Evolutionary conservation across 2,888 invertebrate species (phyloP).

Genomic region (Hanleya hanleyi): DNA sequence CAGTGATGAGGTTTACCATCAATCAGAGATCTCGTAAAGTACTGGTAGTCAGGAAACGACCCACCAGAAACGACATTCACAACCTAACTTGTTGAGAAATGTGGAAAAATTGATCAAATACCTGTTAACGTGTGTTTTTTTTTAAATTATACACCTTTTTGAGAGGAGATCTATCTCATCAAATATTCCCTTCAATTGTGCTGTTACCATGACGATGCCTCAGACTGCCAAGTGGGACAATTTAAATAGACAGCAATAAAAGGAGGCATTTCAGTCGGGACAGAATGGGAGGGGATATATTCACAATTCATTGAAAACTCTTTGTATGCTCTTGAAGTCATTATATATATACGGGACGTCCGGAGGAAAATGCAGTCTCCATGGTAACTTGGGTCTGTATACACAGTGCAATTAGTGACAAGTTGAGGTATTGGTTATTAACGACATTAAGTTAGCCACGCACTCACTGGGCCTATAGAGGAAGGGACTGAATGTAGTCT

Average conservation of each 20-base stretch:
- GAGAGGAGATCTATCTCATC: not conserved
- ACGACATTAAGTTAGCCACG: not conserved
- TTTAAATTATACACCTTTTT: not conserved
- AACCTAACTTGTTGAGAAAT: not conserved
- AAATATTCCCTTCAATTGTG: not conserved
- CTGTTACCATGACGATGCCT: not conserved
- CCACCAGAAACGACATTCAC: too few relatives aligned
- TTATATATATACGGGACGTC: constrained; percentile 6
- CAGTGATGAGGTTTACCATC: too few relatives aligned
- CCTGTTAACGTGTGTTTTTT: not conserved
- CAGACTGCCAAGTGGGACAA: not conserved
- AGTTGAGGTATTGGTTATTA: constrained; percentile 1
- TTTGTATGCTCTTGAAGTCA: not conserved
- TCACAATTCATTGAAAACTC: not conserved
- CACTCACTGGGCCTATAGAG: not conserved
- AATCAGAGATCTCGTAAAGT: too few relatives aligned
- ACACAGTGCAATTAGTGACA: not conserved
- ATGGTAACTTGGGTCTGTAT: not conserved
- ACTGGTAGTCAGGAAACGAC: too few relatives aligned
- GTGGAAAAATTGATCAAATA: not conserved
- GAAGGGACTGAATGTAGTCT: not conserved
- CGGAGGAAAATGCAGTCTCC: not conserved
- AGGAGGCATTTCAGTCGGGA: not conserved
- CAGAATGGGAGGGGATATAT: not conserved
- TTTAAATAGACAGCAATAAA: constrained; percentile 12